phyloP scores from a whole-genome alignment of 1,140 invertebrate species.

The Aplysia californica region DNA sequence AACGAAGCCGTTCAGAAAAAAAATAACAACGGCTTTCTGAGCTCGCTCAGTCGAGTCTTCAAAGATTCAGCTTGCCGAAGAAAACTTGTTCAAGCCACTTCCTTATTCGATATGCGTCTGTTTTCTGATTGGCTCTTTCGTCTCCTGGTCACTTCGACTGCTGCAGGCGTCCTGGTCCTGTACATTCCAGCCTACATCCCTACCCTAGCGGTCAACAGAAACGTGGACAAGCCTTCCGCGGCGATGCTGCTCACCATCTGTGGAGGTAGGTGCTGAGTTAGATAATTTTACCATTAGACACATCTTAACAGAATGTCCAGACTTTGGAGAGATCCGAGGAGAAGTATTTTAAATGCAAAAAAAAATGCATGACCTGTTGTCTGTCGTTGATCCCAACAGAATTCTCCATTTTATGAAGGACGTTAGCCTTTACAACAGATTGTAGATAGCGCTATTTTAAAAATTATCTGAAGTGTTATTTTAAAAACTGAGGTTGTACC shows the following conservation, averaged over 20 bases:
- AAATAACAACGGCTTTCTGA: too few species aligned
- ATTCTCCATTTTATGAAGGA: too few species aligned
- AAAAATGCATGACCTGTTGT: too few species aligned
- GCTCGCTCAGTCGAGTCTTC: too few species aligned
- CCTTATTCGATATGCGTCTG: not conserved
- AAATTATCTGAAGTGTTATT: not conserved
- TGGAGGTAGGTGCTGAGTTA: not conserved
- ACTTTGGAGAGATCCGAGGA: not conserved
- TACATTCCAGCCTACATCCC: conserved; percentile 5
- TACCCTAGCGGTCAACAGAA: not conserved
- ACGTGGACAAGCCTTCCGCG: not conserved
- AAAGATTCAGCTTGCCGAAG: too few species aligned
- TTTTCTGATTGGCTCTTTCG: not conserved
- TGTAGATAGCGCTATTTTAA: not conserved
- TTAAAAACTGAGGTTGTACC: not conserved
- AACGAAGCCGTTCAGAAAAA: too few species aligned
- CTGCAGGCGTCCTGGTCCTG: not conserved
- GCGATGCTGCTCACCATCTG: not conserved
- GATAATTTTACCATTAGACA: too few species aligned
- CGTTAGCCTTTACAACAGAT: not conserved
- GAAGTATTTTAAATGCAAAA: not conserved
- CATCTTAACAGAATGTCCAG: too few species aligned
- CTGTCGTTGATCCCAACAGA: too few species aligned
- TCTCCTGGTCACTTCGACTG: not conserved
- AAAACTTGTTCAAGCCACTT: too few species aligned